Evolutionary conservation across 1,140 invertebrate genomes (phyloP).

Genomic region (Eumeta japonica): DNA sequence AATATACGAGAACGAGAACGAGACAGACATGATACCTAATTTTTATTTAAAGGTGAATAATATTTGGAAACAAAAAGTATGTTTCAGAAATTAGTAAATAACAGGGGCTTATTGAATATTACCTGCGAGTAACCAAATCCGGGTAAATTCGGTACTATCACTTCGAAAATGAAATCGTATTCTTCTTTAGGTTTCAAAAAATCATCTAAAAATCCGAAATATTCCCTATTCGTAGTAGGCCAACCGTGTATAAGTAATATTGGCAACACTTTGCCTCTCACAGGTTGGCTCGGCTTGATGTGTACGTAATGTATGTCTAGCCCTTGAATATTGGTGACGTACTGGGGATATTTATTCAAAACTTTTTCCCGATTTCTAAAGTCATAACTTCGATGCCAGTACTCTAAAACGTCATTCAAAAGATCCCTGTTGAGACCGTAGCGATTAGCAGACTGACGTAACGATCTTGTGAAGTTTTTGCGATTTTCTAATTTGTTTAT

Average conservation of each 20-base stretch:
- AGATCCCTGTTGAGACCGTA: constrained; percentile 63
- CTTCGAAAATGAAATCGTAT: constrained; percentile 6
- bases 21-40: too few relatives aligned
- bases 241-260: constrained; percentile 5
- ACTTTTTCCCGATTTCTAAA: constrained; percentile 65
- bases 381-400: constrained; percentile 69
- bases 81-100: too few relatives aligned
- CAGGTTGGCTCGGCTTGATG: constrained; percentile 4
- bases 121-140: constrained; percentile 8
- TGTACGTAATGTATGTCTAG: constrained; percentile 14
- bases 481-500: neutral
- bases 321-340: constrained; percentile 44
- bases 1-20: too few relatives aligned
- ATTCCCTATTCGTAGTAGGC: constrained; percentile 1
- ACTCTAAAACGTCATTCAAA: constrained; percentile 62
- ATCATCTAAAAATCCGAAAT: neutral
- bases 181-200: neutral
- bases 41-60: too few relatives aligned
- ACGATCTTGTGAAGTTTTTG: neutral
- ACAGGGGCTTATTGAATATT: neutral
- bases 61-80: neutral
- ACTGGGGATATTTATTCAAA: constrained; percentile 70
- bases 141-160: constrained; percentile 3
- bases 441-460: neutral
- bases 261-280: constrained; percentile 1